Evolutionary conservation across 2,797 vertebrate species (phyloP), one percentile per base, ranked within the genome.

Genomic region (Hyperoplus immaculatus): DNA sequence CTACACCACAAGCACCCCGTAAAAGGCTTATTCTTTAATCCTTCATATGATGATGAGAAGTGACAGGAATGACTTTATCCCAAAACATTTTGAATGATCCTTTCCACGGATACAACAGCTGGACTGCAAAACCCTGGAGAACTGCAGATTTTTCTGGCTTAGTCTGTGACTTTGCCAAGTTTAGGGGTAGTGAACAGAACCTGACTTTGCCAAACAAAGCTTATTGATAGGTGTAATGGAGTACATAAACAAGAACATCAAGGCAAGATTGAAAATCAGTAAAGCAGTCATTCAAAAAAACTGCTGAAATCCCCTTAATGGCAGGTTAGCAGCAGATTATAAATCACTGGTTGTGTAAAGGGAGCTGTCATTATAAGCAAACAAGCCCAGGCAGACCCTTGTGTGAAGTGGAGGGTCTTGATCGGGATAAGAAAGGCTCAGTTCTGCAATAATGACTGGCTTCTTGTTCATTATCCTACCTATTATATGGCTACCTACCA

Each of bases 211-310:
- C 39, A 65, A 53, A 66, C 62, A 65, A 71, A 57, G 16, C 39
- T 6, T 62, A 76, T 71, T 64, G 69, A 81, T 64, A 42, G 6
- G 62, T 63, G 38, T 67, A 81, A 77, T 77, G 62, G 57, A 54
- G 57, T 63, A 60, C 67, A 55, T 77, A 72, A 62, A 69, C 12
- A 74, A 58, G 49, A 68, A 65, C 59, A 66, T 58, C 72, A 59
- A 69, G 58, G 57, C 68, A 39, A 42, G 51, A 78, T 29, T 78
- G 62, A 39, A 75, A 78, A 63, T 64, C 49, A 54, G 53, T 75
- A 39, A 75, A 72, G 71, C 21, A 77, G n/a, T 78, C 58, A 21
- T 68, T 80, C 8, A 59, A 59, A 41, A 85, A 72, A 70, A 74
- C 6, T 12, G 36, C 38, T 45, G 13, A 62, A 66, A 71, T 66